Evolutionary conservation across 2,888 invertebrate species (phyloP).

Genomic region (Thecocarcelia acutangulata): DNA sequence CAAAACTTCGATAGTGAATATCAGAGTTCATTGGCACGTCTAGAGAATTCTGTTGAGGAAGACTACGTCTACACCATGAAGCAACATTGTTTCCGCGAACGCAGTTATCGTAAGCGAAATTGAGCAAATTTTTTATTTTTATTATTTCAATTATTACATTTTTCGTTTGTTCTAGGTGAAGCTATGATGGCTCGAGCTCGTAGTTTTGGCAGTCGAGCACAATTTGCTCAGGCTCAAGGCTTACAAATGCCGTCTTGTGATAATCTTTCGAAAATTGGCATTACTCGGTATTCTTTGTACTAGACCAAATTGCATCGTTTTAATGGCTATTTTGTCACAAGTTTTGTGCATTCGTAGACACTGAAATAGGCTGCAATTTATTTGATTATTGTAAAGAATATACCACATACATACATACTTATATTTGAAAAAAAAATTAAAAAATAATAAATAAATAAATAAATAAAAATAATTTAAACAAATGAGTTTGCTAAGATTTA

Average conservation of each 20-base stretch:
- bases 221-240: slow-evolving; percentile 91
- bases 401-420: too few species aligned
- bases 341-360: not conserved
- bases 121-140: slow-evolving; percentile 18
- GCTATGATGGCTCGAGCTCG: slow-evolving; percentile 96
- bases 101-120: slow-evolving; percentile 86
- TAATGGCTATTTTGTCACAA: not conserved
- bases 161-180: slow-evolving; percentile 89
- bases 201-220: slow-evolving; percentile 92
- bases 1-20: slow-evolving; percentile 92
- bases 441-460: too few species aligned
- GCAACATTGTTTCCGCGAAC: slow-evolving; percentile 95
- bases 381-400: too few species aligned
- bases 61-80: slow-evolving; percentile 93
- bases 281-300: slow-evolving; percentile 75
- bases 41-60: slow-evolving; percentile 97
- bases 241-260: slow-evolving; percentile 92
- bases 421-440: too few species aligned
- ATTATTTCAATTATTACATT: too few species aligned
- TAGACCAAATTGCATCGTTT: slow-evolving; percentile 60
- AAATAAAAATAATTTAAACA: too few species aligned
- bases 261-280: slow-evolving; percentile 84
- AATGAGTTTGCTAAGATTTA: too few species aligned
- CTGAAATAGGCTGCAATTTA: not conserved
- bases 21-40: slow-evolving; percentile 91